Conservation (phyloP, 2,888 invertebrate species). For the Drosophila imparisetae region DNA sequence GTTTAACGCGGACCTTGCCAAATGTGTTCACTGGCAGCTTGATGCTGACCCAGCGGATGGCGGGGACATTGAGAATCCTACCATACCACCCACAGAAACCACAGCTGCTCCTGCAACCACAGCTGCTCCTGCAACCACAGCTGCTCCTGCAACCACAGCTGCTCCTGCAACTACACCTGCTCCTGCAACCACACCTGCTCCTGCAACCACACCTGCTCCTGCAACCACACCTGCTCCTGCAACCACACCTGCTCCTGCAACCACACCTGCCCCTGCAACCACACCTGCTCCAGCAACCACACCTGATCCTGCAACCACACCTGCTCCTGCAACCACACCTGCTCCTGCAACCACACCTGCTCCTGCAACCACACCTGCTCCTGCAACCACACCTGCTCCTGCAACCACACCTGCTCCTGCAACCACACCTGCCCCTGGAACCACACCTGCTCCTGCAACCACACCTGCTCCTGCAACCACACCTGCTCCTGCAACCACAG, state of each 20-base stretch:
- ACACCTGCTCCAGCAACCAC: background rate
- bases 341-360: too few relatives aligned
- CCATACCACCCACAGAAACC: conserved; percentile 43
- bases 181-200: background rate
- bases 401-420: too few relatives aligned
- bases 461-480: too few relatives aligned
- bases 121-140: background rate
- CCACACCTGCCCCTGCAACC: too few relatives aligned
- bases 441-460: too few relatives aligned
- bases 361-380: too few relatives aligned
- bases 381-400: rapidly evolving
- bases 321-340: background rate
- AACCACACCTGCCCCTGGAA: too few relatives aligned
- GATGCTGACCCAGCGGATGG: conserved; percentile 30
- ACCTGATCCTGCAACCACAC: conserved; percentile 2
- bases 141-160: background rate
- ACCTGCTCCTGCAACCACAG: too few relatives aligned
- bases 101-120: background rate
- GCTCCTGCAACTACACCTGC: background rate
- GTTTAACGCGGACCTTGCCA: conserved; percentile 41
- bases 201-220: background rate
- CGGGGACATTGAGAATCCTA: conserved; percentile 67
- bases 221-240: background rate
- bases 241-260: too few relatives aligned
- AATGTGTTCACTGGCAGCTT: conserved; percentile 43